These are phyloP conservation scores for Drosophila falleni DNA, from an alignment of 2,888 invertebrate species.

Conservation along the genomic window DNA sequence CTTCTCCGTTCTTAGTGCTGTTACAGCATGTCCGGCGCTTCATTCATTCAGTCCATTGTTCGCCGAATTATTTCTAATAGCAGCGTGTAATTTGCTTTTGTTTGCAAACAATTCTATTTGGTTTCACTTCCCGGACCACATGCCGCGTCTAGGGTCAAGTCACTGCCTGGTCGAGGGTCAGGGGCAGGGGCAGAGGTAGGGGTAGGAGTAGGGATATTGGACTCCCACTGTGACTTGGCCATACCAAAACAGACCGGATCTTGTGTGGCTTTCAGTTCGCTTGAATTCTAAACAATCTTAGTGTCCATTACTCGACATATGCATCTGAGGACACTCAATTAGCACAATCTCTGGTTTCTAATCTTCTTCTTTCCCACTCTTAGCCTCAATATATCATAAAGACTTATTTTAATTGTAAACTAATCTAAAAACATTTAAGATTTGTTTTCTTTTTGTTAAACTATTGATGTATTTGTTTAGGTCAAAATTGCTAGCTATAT, in stretches of 20 bases:
- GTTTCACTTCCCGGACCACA: slow-evolving; percentile 74
- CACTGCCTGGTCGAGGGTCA: slow-evolving; percentile 13
- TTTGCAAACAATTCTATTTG: slow-evolving; percentile 82
- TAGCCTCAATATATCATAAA: slow-evolving; percentile 4
- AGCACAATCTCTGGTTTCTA: slow-evolving; percentile 24
- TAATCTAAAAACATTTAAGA: neutral
- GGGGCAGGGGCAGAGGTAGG: slow-evolving; percentile 22
- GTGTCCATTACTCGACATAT: slow-evolving; percentile 45
- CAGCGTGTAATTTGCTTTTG: slow-evolving; percentile 80
- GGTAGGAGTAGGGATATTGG: slow-evolving; percentile 7
- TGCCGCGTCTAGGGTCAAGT: slow-evolving; percentile 62
- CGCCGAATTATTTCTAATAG: slow-evolving; percentile 76
- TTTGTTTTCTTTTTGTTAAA: neutral
- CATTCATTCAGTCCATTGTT: slow-evolving; percentile 62
- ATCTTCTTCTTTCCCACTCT: neutral
- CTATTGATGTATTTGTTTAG: neutral
- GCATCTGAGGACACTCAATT: slow-evolving; percentile 53
- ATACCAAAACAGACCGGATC: slow-evolving; percentile 33
- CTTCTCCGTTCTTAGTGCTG: neutral
- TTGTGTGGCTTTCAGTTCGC: slow-evolving; percentile 40
- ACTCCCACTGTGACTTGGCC: slow-evolving; percentile 46
- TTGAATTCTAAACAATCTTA: slow-evolving; percentile 33
- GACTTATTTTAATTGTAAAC: neutral
- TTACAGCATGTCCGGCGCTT: slow-evolving; percentile 71
- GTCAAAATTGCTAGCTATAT: too few relatives aligned